These are phyloP conservation scores for Xenops minutus DNA, from an alignment of 2,797 vertebrate genomes.

Conservation along the genomic window DNA sequence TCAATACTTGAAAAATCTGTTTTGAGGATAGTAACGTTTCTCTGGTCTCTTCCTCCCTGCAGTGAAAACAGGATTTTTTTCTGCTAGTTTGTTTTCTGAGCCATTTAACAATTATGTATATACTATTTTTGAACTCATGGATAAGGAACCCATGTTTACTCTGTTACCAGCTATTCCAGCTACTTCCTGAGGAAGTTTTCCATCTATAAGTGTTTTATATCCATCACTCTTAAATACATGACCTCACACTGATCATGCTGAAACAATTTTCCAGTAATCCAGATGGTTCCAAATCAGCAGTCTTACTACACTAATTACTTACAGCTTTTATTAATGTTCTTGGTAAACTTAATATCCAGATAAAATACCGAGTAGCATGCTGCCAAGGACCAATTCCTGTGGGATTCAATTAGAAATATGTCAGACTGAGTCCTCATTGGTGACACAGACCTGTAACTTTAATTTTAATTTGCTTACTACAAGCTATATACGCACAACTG, in stretches of 20 bases:
- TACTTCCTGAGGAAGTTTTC: slow-evolving; percentile 13
- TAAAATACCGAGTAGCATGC: not conserved
- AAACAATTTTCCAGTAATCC: not conserved
- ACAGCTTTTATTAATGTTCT: not conserved
- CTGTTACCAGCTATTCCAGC: not conserved
- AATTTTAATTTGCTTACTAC: not conserved
- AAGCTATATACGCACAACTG: not conserved
- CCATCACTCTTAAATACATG: not conserved
- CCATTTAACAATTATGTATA: not conserved
- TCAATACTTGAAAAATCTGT: not conserved
- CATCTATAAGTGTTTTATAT: not conserved
- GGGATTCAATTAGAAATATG: not conserved
- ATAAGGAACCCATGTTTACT: not conserved
- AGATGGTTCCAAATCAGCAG: not conserved
- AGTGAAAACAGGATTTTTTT: not conserved
- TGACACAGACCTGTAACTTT: not conserved
- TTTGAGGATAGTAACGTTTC: not conserved
- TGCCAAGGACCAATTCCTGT: not conserved
- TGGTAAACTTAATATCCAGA: not conserved
- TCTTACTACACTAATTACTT: not conserved
- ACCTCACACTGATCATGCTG: not conserved
- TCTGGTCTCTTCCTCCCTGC: not conserved
- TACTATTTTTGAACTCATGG: not conserved
- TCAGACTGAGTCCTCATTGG: not conserved
- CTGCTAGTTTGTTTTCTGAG: not conserved